phyloP scores from a whole-genome alignment of 2,113 vertebrate genomes.

The Stercorarius parasiticus region DNA sequence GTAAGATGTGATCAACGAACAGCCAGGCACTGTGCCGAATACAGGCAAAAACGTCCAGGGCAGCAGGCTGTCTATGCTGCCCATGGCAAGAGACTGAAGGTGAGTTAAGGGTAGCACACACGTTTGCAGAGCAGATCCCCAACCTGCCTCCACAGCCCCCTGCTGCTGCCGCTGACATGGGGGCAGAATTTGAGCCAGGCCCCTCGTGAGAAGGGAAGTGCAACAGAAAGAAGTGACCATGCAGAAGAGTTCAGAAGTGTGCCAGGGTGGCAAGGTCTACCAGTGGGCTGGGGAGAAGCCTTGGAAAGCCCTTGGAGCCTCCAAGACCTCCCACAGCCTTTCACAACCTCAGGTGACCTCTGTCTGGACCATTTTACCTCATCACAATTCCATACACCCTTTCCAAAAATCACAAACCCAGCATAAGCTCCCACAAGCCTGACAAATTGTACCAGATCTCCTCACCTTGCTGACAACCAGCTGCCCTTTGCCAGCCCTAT shows the following conservation, averaged over 20 bases:
- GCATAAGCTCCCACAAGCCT: neutral
- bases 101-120: no score
- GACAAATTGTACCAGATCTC: neutral
- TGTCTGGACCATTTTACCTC: neutral
- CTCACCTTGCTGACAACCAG: neutral
- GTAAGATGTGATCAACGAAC: rapidly evolving
- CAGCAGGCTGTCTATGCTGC: neutral
- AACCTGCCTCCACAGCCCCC: neutral
- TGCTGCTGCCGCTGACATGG: neutral
- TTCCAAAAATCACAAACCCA: neutral
- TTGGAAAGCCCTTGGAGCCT: neutral
- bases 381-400: neutral
- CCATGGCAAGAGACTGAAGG: neutral
- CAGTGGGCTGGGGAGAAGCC: neutral
- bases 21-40: rapidly evolving
- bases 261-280: neutral
- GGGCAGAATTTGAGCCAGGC: neutral
- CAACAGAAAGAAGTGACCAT: neutral
- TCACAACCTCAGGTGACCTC: neutral
- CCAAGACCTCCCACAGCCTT: neutral
- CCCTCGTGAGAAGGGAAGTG: rapidly evolving
- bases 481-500: neutral
- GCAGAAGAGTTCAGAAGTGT: neutral
- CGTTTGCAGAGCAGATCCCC: neutral
- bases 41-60: neutral